These are phyloP conservation scores for Pitta sordida DNA, from an alignment of 2,113 vertebrate genomes.

Conservation along the genomic window DNA sequence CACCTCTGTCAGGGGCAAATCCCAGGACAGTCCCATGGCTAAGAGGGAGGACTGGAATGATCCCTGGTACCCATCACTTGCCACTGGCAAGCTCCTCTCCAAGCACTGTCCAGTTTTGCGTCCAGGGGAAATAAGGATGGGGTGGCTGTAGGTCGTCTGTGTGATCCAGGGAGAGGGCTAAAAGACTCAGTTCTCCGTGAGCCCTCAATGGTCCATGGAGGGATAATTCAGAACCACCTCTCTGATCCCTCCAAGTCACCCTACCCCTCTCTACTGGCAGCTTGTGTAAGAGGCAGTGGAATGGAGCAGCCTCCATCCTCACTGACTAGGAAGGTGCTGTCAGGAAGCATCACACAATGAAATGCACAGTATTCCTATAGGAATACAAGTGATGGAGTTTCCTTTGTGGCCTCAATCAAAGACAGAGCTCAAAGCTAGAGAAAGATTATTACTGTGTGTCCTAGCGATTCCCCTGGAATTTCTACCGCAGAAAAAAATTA, in stretches of 20 bases:
- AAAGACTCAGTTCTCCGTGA: background rate
- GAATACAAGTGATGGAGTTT: background rate
- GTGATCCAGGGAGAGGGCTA: background rate
- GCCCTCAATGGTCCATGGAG: background rate
- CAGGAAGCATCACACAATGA: background rate
- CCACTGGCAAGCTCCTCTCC: background rate
- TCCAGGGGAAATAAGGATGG: background rate
- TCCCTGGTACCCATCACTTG: background rate
- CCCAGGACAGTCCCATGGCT: accelerated
- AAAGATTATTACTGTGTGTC: background rate
- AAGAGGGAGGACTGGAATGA: background rate
- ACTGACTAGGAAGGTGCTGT: background rate
- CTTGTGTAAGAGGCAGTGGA: background rate
- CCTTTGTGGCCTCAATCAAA: background rate
- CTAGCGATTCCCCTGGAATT: slow-evolving; percentile 35
- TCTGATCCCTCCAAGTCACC: too few species aligned
- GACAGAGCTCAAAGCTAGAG: background rate
- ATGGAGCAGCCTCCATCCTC: background rate
- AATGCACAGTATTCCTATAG: background rate
- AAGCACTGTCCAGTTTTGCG: background rate
- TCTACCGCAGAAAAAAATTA: slow-evolving; percentile 43
- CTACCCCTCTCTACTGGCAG: background rate
- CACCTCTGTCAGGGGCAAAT: background rate
- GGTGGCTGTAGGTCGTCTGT: background rate
- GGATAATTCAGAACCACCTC: background rate